Percentiles rank a stretch among this genome's conserved stretches.
Conservation (phyloP, 2,113 vertebrate genomes). For the Periophthalmus modestus region DNA sequence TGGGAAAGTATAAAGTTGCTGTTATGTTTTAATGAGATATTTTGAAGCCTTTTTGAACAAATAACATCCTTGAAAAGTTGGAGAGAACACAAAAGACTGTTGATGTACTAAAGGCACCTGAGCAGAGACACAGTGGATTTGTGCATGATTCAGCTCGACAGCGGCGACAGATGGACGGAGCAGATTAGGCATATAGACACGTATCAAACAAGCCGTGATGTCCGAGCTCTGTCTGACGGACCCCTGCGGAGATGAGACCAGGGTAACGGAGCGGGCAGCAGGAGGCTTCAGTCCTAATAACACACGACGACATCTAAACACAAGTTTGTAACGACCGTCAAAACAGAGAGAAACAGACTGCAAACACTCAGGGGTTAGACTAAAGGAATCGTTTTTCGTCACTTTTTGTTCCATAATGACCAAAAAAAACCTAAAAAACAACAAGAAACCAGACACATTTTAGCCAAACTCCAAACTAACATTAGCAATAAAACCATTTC, state of each 20-base stretch:
- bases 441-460: too few species aligned
- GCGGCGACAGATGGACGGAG: constrained; percentile 75
- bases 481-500: too few species aligned
- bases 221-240: constrained; percentile 54
- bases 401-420: not conserved
- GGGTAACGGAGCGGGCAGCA: constrained; percentile 30
- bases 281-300: constrained; percentile 17
- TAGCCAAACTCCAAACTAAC: too few species aligned
- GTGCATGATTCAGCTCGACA: constrained; percentile 67
- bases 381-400: not conserved
- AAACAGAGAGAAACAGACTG: too few species aligned
- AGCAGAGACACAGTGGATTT: constrained; percentile 29
- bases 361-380: not conserved
- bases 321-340: too few species aligned
- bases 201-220: constrained; percentile 63
- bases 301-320: constrained; percentile 15
- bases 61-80: constrained; percentile 28
- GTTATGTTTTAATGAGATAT: too few species aligned
- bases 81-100: constrained; percentile 16
- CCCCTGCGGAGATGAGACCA: constrained; percentile 52
- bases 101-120: constrained; percentile 48
- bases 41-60: not conserved
- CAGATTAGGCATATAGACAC: constrained; percentile 74
- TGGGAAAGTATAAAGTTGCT: too few species aligned
- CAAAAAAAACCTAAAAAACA: too few species aligned